Conservation (phyloP, 2,888 invertebrate genomes). For the Ceratothoa steindachneri region DNA sequence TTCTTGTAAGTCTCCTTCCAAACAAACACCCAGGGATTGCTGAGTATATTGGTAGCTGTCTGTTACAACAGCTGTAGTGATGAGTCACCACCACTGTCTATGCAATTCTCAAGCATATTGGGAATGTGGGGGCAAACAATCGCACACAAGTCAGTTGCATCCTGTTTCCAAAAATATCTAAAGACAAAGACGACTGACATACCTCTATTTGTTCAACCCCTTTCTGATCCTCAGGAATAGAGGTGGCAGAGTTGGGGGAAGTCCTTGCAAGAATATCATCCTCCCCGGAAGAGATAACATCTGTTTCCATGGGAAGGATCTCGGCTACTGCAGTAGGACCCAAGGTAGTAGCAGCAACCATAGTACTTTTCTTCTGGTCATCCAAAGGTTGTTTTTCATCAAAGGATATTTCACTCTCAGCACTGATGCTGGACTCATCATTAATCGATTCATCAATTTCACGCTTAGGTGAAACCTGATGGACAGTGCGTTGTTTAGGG, state of each 20-base stretch:
- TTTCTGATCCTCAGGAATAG: not conserved
- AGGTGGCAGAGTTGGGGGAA: constrained; percentile 23
- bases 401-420: not conserved
- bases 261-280: constrained; percentile 42
- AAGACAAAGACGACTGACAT: too few species aligned
- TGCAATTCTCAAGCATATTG: too few species aligned
- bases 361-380: not conserved
- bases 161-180: too few species aligned
- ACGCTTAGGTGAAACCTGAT: not conserved
- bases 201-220: not conserved
- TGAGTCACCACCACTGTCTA: too few species aligned
- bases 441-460: not conserved
- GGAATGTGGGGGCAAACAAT: too few species aligned
- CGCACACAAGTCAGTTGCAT: too few species aligned
- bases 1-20: too few species aligned
- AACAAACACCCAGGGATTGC: too few species aligned
- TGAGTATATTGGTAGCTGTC: too few species aligned
- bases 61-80: too few species aligned
- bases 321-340: not conserved
- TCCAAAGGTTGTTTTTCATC: not conserved
- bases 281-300: constrained; percentile 46
- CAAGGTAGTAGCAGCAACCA: not conserved
- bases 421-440: not conserved
- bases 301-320: constrained; percentile 42
- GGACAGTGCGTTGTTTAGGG: too few species aligned